Conservation (phyloP, 2,797 vertebrate genomes). For the Sebastes oblongus region DNA sequence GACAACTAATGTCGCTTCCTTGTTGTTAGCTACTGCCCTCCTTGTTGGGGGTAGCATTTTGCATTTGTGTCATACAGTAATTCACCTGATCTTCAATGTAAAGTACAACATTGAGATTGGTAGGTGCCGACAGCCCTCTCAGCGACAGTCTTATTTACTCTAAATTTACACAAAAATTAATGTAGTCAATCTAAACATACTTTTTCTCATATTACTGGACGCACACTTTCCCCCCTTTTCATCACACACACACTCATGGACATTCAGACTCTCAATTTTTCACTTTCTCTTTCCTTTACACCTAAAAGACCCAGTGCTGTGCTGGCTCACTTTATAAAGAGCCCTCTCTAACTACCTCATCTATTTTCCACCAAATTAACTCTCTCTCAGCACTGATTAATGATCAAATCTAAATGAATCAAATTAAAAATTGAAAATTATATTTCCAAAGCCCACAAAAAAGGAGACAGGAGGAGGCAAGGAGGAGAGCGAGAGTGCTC, state of each 20-base stretch:
- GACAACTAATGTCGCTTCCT: neutral
- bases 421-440: conserved; percentile 99
- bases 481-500: conserved; percentile 90
- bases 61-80: neutral
- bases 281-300: conserved; percentile 47
- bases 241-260: neutral
- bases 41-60: neutral
- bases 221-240: neutral
- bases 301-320: conserved; percentile 80
- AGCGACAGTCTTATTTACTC: neutral
- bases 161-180: neutral
- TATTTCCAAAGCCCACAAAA: conserved; percentile 99
- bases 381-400: conserved; percentile 99
- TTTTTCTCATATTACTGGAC: neutral
- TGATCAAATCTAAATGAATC: conserved; percentile 99
- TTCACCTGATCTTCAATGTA: neutral
- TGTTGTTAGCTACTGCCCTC: neutral
- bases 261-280: conserved; percentile 38
- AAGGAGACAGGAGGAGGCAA: conserved; percentile 76
- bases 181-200: neutral
- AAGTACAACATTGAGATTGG: neutral
- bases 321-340: conserved; percentile 92
- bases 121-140: neutral
- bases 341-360: conserved; percentile 97
- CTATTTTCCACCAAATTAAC: conserved; percentile 99